A percentile compares a stretch with the other conserved stretches of the same genome.
These are phyloP conservation scores for Plutomurus gul DNA, from an alignment of 1,140 invertebrate genomes.

Conservation along the genomic window DNA sequence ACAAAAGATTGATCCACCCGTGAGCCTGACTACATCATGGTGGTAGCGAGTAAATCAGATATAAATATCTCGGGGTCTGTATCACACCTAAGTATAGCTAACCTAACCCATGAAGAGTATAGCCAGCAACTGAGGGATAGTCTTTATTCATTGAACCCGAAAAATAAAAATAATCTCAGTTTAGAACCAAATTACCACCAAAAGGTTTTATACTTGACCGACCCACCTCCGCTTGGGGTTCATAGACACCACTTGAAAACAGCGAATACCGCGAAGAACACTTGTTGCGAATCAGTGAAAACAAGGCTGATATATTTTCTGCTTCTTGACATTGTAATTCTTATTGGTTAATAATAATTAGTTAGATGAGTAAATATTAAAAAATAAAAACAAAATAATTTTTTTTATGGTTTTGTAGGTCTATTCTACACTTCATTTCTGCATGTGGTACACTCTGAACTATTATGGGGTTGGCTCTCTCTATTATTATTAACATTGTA, in stretches of 20 bases:
- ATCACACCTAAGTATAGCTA: too few species aligned
- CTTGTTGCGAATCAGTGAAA: neutral
- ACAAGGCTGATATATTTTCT: neutral
- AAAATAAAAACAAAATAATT: neutral
- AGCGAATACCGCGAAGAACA: neutral
- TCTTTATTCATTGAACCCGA: too few species aligned
- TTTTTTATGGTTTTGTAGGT: neutral
- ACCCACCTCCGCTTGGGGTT: neutral
- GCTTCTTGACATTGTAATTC: neutral
- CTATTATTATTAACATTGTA: neutral
- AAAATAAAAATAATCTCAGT: too few species aligned
- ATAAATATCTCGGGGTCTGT: too few species aligned
- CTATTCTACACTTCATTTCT: neutral
- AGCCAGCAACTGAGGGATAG: too few species aligned
- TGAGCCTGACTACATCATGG: too few species aligned
- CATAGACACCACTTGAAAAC: neutral
- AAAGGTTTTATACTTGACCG: neutral
- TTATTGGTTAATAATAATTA: neutral
- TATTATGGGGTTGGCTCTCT: neutral
- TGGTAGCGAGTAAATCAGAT: too few species aligned
- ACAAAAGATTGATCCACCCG: too few species aligned
- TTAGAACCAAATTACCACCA: too few species aligned
- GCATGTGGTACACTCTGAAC: neutral
- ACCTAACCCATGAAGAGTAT: too few species aligned
- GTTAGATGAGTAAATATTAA: neutral